These are phyloP conservation scores for Drosophila ustulata DNA, from an alignment of 2,888 invertebrate species.

Conservation along the genomic window DNA sequence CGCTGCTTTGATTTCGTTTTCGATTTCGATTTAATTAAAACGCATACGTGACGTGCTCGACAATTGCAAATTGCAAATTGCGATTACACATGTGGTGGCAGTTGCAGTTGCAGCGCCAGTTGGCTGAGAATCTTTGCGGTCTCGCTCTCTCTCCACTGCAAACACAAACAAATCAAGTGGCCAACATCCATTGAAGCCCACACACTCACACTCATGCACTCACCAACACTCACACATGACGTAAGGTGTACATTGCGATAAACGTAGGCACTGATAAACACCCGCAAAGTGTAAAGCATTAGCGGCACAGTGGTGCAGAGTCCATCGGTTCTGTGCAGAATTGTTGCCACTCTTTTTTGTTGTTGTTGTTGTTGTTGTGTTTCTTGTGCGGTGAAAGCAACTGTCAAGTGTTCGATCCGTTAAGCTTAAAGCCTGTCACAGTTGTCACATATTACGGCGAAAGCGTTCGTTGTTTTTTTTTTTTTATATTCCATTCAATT, in stretches of 20 bases:
- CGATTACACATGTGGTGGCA: slow-evolving; percentile 10
- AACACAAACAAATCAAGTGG: slow-evolving; percentile 51
- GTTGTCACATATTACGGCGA: slow-evolving; percentile 22
- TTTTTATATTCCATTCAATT: slow-evolving; percentile 12
- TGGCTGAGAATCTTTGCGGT: slow-evolving; percentile 19
- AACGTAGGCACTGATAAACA: slow-evolving; percentile 76
- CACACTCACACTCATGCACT: slow-evolving; percentile 16
- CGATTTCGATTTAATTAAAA: slow-evolving; percentile 64
- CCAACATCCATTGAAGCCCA: slow-evolving; percentile 39
- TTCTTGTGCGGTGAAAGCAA: slow-evolving; percentile 26
- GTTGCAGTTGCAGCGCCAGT: slow-evolving; percentile 21
- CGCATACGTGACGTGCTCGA: slow-evolving; percentile 70
- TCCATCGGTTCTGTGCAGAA: slow-evolving; percentile 25
- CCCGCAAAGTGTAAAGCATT: slow-evolving; percentile 73
- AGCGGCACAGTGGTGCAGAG: slow-evolving; percentile 59
- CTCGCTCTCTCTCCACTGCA: slow-evolving; percentile 2
- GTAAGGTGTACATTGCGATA: slow-evolving; percentile 52
- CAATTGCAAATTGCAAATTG: slow-evolving; percentile 35
- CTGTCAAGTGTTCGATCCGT: slow-evolving; percentile 10
- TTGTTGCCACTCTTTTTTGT: background rate
- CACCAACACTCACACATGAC: slow-evolving; percentile 39
- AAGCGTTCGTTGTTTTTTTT: slow-evolving; percentile 20
- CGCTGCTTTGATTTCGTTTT: slow-evolving; percentile 47
- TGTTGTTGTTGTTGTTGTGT: too few species aligned
- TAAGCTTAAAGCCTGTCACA: slow-evolving; percentile 13